Evolutionary conservation across 2,113 vertebrate species (phyloP).

Genomic region (Pterocles burchelli): DNA sequence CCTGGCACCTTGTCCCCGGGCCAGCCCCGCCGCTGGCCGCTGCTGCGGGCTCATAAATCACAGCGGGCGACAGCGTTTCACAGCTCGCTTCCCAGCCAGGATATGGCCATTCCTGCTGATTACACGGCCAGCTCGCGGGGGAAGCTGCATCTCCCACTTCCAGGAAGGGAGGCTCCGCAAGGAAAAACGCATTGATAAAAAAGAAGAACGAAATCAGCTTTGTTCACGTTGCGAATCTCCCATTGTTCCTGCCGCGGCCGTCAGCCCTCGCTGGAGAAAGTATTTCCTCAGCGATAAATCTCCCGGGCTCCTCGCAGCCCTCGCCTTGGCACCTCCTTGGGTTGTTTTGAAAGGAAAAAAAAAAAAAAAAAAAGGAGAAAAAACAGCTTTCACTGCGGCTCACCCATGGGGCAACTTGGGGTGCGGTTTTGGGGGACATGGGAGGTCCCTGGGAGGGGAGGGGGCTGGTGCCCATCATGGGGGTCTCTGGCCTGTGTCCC

Average conservation of each 20-base stretch:
- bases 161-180: conserved; percentile 88
- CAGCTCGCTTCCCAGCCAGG: conserved; percentile 78
- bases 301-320: conserved; percentile 64
- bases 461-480: background rate
- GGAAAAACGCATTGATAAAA: conserved; percentile 81
- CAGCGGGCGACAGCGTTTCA: conserved; percentile 75
- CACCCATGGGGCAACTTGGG: background rate
- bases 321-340: conserved; percentile 67
- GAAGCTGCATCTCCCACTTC: conserved; percentile 73
- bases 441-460: background rate
- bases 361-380: background rate
- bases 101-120: conserved; percentile 79
- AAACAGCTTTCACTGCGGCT: background rate
- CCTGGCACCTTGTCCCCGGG: conserved; percentile 63
- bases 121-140: conserved; percentile 67
- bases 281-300: conserved; percentile 89
- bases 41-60: conserved; percentile 76
- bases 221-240: conserved; percentile 78
- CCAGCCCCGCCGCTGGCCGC: conserved; percentile 49
- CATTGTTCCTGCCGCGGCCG: conserved; percentile 82
- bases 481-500: fast-evolving
- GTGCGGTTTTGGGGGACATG: fast-evolving
- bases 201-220: conserved; percentile 70
- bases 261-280: conserved; percentile 61
- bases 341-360: conserved; percentile 65